Evolutionary conservation across 2,113 vertebrate species (phyloP), one percentile per base, ranked within the genome.

Genomic region (Dryoscopus gambensis): DNA sequence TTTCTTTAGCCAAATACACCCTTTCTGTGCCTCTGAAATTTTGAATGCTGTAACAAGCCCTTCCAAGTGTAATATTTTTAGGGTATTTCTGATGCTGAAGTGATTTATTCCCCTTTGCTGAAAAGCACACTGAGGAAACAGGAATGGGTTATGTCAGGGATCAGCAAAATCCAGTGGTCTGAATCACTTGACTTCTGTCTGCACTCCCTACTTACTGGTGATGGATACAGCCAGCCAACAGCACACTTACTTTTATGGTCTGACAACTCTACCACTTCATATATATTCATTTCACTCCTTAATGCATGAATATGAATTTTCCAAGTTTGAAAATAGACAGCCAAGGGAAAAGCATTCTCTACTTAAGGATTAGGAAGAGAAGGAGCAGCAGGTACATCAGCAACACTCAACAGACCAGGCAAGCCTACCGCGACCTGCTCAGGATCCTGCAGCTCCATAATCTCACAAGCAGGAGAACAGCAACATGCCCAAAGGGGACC

Each of bases 191-290:
- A 42, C 67, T 92, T 55, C 73, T 92, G 52, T 27, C 37, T 13
- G 7, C 84, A 69, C 92, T 79, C 73, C 28, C 35, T 50, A 7
- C 71, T 87, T 28, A 67, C 44, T 31, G 69, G 63, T 31, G 68
- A 65, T 4, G 22, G 11, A 15, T 10, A 40, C 46, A 73, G 52
- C 42, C 70, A 84, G 80, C 75, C 90, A 85, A 68, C 42, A 81
- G 71, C 91, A 84, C 59, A 11, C 78, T 87, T 46, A 69, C 53
- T 95, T 73, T 69, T 89, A 88, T 10, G 11, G 85, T 89, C 94
- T 93, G 94, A 96, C 85, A 92, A 62, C 75, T 93, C 89, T 53
- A 94, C 50, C 76, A 80, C 94, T 79, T 93, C 71, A 79, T 90
- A 80, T 53, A 83, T 86, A 92, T 70, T 85, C 7, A 79, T 76